phyloP scores from a whole-genome alignment of 2,113 vertebrate genomes.

The Rhegmatorhina hoffmannsi region DNA sequence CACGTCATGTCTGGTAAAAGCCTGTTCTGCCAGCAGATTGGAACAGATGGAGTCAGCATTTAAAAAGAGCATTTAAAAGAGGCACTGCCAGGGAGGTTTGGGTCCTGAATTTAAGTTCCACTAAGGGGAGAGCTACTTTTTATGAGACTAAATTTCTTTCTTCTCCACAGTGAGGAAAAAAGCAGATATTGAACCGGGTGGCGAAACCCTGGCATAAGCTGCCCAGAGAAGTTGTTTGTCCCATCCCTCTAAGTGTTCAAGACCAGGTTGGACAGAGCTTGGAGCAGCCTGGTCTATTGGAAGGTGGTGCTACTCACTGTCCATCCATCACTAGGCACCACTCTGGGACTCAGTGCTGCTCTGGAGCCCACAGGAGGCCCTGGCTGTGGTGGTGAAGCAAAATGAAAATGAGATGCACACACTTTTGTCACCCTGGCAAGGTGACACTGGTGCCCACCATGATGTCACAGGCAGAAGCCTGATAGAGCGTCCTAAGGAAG shows the following conservation, averaged over 20 bases:
- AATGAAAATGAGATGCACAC: rapidly evolving
- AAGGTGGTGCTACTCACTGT: rapidly evolving
- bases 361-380: not conserved
- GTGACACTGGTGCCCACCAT: rapidly evolving
- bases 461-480: not conserved
- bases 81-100: not conserved
- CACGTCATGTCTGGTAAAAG: not conserved
- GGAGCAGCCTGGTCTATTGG: not conserved
- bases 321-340: not conserved
- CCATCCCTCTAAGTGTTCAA: not conserved
- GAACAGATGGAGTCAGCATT: not conserved
- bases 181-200: not conserved
- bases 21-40: not conserved
- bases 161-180: not conserved
- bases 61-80: not conserved
- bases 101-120: not conserved
- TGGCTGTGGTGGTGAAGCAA: rapidly evolving
- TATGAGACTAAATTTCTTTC: not conserved
- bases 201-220: not conserved
- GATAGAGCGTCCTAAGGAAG: not conserved
- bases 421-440: too few species aligned
- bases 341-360: rapidly evolving
- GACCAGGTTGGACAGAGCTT: not conserved
- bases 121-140: not conserved
- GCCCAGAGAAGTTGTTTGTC: not conserved